These are phyloP conservation scores for Danaus melanippus DNA, from an alignment of 1,140 invertebrate genomes.

Conservation along the genomic window DNA sequence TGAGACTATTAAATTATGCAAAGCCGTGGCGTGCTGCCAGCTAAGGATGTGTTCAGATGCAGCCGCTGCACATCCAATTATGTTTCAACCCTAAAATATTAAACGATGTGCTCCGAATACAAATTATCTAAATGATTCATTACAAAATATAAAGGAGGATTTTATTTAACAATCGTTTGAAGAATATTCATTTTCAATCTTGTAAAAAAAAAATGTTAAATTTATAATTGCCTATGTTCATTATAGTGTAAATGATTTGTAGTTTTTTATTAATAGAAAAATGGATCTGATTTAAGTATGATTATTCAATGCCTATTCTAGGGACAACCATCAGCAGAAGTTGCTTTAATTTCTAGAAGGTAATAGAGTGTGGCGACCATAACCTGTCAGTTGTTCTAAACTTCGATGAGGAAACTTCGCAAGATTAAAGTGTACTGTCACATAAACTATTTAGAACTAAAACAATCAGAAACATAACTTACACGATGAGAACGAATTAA, in stretches of 20 bases:
- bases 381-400: conserved; percentile 42
- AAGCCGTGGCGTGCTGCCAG: conserved; percentile 53
- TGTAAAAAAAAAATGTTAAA: no score
- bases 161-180: no score
- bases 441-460: background rate
- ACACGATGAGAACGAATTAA: no score
- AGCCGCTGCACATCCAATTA: conserved; percentile 59
- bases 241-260: no score
- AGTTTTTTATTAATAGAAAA: no score
- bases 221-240: no score
- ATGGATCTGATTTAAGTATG: no score
- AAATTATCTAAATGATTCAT: conserved; percentile 43
- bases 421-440: conserved; percentile 3
- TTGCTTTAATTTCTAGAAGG: background rate
- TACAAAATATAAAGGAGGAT: conserved; percentile 9
- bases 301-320: no score
- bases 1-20: conserved; percentile 52
- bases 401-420: conserved; percentile 51
- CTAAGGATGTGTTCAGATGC: conserved; percentile 51
- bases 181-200: no score
- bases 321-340: no score
- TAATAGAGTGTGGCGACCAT: conserved; percentile 25
- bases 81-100: conserved; percentile 66
- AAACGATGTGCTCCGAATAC: conserved; percentile 48
- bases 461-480: no score